Base-by-base conservation (phyloP, 2,888 invertebrate genomes). In the Drosophila eohydei region DNA sequence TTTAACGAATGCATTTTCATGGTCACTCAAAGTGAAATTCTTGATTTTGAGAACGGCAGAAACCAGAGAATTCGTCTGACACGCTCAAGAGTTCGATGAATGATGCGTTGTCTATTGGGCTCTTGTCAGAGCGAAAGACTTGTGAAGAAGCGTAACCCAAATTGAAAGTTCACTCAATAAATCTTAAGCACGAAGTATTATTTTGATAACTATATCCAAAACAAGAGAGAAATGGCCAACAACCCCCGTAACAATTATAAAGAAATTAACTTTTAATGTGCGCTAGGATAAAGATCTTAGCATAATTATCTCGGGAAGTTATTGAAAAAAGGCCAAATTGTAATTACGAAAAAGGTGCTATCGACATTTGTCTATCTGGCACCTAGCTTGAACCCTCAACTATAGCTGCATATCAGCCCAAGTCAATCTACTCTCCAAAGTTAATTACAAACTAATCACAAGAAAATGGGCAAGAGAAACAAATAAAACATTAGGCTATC, bases 1-100 rank as follows among this genome's bases (percentile, higher is more conserved):
- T 86, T 81, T 75, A 89, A 81, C 90, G 87, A 88, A 88, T 88
- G 85, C 90, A 90, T 88, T 88, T 88, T 87, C 88, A 88, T 90
- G 88, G 84, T 84, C 88, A 89, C 78, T 87, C 85, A 82, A 76
- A 83, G 87, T 83, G 75, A 87, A 90, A 86, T 78, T 80, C 71
- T 41, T 46, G 48, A 32, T 43, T 21, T 57, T 59, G 34, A 40
- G 64, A 59, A 54, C 48, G 48, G 11, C 51, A 8, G 63, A 28
- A 38, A 38, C 32, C 51, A 60, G 64, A 67, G 78, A 81, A 78
- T 71, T 52, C 74, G 79, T 79, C 75, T 81, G 78, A 78, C 74
- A 68, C 74, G 74, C 64, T 48, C 52, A 54, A 44, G 34, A 70
- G 87, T 36, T 52, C 40, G 55, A 81, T 87, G 77, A 71, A 84